phyloP scores from a whole-genome alignment of 2,888 invertebrate species.

The Stegana nigrithorax region DNA sequence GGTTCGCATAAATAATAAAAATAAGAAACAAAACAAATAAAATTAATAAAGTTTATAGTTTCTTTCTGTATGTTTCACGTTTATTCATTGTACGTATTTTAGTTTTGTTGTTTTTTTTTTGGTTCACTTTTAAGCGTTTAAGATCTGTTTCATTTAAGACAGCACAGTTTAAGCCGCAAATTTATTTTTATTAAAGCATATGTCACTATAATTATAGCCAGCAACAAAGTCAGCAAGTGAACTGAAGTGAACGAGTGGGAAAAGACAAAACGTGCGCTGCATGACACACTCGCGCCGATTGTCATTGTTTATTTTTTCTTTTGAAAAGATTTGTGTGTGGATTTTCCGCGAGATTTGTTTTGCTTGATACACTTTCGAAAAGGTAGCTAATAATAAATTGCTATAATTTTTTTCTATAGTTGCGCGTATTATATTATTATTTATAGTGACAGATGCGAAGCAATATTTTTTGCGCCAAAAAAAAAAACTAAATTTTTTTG shows the following conservation, averaged over 20 bases:
- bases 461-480: background rate
- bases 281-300: background rate
- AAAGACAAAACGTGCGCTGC: no score
- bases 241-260: no score
- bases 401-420: background rate
- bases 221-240: no score
- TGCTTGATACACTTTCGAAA: background rate
- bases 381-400: slow-evolving; percentile 3
- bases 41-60: no score
- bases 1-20: no score
- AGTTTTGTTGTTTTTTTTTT: no score
- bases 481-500: no score
- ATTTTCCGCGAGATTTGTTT: background rate
- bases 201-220: slow-evolving; percentile 9
- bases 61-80: background rate
- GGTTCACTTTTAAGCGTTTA: no score
- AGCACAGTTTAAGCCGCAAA: slow-evolving; percentile 1
- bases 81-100: background rate
- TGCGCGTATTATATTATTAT: slow-evolving; percentile 4
- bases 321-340: no score
- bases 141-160: no score
- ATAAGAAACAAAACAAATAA: no score
- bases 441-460: slow-evolving; percentile 8
- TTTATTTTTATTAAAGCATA: slow-evolving; percentile 9
- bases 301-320: background rate